phyloP scores from a whole-genome alignment of 2,797 vertebrate species.

The Kryptopterus vitreolus region DNA sequence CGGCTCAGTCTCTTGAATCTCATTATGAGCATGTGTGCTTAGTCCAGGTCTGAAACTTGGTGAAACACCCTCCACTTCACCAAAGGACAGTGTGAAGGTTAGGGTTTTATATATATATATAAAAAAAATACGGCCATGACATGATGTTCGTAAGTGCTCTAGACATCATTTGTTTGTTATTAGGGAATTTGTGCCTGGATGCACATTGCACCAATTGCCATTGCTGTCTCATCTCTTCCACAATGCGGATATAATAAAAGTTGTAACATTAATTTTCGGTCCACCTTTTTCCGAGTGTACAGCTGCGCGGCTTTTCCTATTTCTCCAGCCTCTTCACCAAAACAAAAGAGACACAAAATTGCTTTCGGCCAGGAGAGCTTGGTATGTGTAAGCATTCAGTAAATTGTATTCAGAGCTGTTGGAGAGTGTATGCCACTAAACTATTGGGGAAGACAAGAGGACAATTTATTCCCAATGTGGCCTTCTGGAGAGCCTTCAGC shows the following conservation, averaged over 20 bases:
- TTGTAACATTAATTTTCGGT: slow-evolving; percentile 41
- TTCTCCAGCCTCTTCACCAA: slow-evolving; percentile 43
- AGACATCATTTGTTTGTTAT: slow-evolving; percentile 23
- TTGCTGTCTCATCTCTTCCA: slow-evolving; percentile 19
- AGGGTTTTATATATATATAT: too few species aligned
- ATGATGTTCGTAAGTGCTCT: neutral
- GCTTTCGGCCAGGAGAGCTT: slow-evolving; percentile 54
- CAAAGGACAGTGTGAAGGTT: neutral
- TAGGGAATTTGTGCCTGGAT: slow-evolving; percentile 31
- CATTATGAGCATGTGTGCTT: neutral
- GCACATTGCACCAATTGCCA: slow-evolving; percentile 14
- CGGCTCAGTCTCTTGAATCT: slow-evolving; percentile 7
- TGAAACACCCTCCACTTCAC: neutral
- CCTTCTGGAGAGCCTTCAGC: slow-evolving; percentile 52
- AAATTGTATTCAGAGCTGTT: slow-evolving; percentile 51
- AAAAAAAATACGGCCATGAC: slow-evolving; percentile 7
- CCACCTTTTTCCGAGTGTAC: slow-evolving; percentile 37
- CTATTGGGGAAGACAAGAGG: slow-evolving; percentile 57
- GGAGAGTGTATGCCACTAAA: slow-evolving; percentile 54
- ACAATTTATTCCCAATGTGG: slow-evolving; percentile 55
- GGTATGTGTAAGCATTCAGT: slow-evolving; percentile 53
- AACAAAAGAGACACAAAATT: slow-evolving; percentile 56
- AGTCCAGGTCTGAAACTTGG: neutral
- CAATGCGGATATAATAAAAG: slow-evolving; percentile 39
- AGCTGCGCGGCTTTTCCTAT: slow-evolving; percentile 25